These are phyloP conservation scores for Altica lythri DNA, from an alignment of 2,888 invertebrate genomes.

Conservation along the genomic window DNA sequence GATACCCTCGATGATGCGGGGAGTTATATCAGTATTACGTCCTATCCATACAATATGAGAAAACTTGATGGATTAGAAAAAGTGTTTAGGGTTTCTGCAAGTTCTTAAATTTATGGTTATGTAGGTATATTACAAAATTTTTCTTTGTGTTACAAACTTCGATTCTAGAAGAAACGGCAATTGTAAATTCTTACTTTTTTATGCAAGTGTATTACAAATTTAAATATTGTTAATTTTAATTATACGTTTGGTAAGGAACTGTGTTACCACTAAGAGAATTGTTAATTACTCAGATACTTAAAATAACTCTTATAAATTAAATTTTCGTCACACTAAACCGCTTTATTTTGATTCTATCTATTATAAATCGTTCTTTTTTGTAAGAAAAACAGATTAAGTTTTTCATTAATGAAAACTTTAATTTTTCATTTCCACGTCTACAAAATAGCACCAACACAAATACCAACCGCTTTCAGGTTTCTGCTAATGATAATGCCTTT, in stretches of 20 bases:
- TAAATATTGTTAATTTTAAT: too few relatives aligned
- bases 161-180: too few relatives aligned
- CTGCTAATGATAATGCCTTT: constrained; percentile 23
- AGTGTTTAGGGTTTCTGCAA: constrained; percentile 1
- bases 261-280: too few relatives aligned
- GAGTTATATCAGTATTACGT: constrained; percentile 14
- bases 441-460: constrained; percentile 7
- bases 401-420: constrained; percentile 11
- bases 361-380: neutral
- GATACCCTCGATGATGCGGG: constrained; percentile 7
- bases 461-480: constrained; percentile 12
- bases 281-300: too few relatives aligned
- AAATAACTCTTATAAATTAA: too few relatives aligned
- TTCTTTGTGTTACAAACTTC: neutral
- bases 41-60: constrained; percentile 13
- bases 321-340: too few relatives aligned
- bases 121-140: neutral
- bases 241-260: too few relatives aligned
- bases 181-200: too few relatives aligned
- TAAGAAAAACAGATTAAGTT: neutral
- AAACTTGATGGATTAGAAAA: constrained; percentile 16
- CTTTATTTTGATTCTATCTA: too few relatives aligned
- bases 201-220: too few relatives aligned
- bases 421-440: constrained; percentile 10
- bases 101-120: neutral